Percentiles rank a stretch among this genome's conserved stretches.
These are phyloP conservation scores for Platerodrilus igneus DNA, from an alignment of 2,888 invertebrate species.

Conservation along the genomic window DNA sequence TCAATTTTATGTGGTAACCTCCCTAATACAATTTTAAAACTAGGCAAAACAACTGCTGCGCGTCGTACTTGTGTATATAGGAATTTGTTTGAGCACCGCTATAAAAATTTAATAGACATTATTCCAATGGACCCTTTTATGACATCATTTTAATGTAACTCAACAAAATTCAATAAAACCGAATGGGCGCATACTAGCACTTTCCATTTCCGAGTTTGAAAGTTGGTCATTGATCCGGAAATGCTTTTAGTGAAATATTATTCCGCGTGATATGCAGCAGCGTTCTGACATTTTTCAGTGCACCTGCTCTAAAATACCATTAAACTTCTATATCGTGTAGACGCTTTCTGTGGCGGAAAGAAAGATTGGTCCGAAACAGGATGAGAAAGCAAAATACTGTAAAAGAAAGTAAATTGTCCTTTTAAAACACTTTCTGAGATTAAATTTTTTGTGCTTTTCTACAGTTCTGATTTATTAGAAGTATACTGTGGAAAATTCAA, in stretches of 20 bases:
- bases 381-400: too few relatives aligned
- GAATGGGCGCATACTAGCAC: conserved; percentile 36
- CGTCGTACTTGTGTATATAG: not conserved
- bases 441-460: too few relatives aligned
- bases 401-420: too few relatives aligned
- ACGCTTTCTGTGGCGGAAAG: too few relatives aligned
- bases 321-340: too few relatives aligned
- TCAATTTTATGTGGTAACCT: not conserved
- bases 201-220: conserved; percentile 26
- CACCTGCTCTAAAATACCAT: too few relatives aligned
- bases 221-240: conserved; percentile 39
- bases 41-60: not conserved
- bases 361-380: too few relatives aligned
- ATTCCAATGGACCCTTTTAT: conserved; percentile 10
- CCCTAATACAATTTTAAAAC: not conserved
- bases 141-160: conserved; percentile 6
- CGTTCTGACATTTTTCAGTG: conserved; percentile 41
- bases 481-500: too few relatives aligned
- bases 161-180: conserved; percentile 33
- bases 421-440: too few relatives aligned
- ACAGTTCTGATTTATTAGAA: too few relatives aligned
- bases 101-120: conserved; percentile 9
- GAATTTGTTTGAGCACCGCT: conserved; percentile 3
- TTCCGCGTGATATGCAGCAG: conserved; percentile 40
- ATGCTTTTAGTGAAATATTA: conserved; percentile 44